phyloP scores from a whole-genome alignment of 2,797 vertebrate genomes.

The Microctenopoma lineatum region DNA sequence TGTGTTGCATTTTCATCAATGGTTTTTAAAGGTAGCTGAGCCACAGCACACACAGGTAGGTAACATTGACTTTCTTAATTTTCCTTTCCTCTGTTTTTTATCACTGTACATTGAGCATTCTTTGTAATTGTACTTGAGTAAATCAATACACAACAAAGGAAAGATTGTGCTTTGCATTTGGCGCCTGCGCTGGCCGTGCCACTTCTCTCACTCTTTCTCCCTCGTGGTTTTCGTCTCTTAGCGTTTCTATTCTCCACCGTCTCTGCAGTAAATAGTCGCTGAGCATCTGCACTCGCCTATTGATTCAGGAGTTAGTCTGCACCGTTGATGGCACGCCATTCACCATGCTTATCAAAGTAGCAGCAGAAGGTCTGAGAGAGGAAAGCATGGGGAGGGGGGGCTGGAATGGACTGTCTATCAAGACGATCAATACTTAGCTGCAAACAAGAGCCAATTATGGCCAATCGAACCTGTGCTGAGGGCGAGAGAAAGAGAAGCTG shows the following conservation, averaged over 20 bases:
- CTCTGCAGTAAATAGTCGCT: constrained; percentile 64
- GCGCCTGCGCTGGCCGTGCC: neutral
- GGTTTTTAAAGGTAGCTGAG: too few relatives aligned
- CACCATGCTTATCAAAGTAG: constrained; percentile 59
- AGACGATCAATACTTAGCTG: constrained; percentile 70
- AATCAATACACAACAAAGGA: constrained; percentile 8
- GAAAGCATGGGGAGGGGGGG: constrained; percentile 15
- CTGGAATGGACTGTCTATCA: constrained; percentile 40
- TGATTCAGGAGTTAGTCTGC: constrained; percentile 72
- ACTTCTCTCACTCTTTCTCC: neutral
- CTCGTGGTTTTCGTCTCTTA: constrained; percentile 17
- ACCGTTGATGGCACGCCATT: constrained; percentile 65
- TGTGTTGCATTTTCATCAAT: too few relatives aligned
- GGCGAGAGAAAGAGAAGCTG: constrained; percentile 18
- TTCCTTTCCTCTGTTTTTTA: neutral
- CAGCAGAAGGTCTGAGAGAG: constrained; percentile 48
- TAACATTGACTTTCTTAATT: too few relatives aligned
- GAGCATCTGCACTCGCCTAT: constrained; percentile 67
- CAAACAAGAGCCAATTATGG: constrained; percentile 71
- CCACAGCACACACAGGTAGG: too few relatives aligned
- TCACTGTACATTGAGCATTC: neutral
- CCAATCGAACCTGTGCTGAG: constrained; percentile 55
- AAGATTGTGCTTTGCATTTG: neutral
- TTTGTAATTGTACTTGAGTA: neutral
- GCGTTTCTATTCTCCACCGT: constrained; percentile 62